Base-by-base conservation (phyloP, 2,888 invertebrate genomes). In the Bellardia bayeri region DNA sequence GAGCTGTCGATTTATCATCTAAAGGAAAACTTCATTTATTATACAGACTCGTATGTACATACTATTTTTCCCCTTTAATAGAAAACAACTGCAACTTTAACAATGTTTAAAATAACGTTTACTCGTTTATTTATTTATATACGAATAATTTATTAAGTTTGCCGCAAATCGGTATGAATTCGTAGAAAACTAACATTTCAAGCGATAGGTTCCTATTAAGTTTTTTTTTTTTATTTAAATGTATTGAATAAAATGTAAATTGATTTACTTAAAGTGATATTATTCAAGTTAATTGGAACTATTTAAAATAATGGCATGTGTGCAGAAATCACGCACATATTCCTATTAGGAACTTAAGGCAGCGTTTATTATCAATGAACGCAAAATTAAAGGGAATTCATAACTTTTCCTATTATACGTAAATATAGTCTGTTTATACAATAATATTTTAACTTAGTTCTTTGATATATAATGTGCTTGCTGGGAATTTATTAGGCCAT, bases 241-340 rank as follows among this genome's bases (percentile, higher is more conserved):
- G 11, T 58, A 58, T 30, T 58, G 8, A 30, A 23, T 11, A 58
- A 30, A 30, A 58, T 30, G 11, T 30, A 58, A 11, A 58, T 58
- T 3, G 30, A 30, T 58, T 58, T 58, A 13, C 30, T 58, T 23
- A 30, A 58, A 7, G 14, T n/a, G 51, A 13, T 51, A n/a, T 13
- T 51, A 51, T 51, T n/a, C 37, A n/a, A 6, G 51, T 51, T 13
- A 45, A 45, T 45, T 45, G 11, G 45, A 13, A 45, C 51, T 51
- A 51, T 51, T 51, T 51, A 6, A 51, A 51, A 51, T 51, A 51
- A 51, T 14, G 51, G 14, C 9, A 23, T 45, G 40, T 23, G 66
- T 68, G 45, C 66, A 68, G 14, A 30, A 68, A 68, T 49, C 45
- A 68, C 23, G 66, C 49, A 68, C 8, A 11, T 13, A 8, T 58